phyloP scores from a whole-genome alignment of 2,888 invertebrate species.

The Melieria omissa region DNA sequence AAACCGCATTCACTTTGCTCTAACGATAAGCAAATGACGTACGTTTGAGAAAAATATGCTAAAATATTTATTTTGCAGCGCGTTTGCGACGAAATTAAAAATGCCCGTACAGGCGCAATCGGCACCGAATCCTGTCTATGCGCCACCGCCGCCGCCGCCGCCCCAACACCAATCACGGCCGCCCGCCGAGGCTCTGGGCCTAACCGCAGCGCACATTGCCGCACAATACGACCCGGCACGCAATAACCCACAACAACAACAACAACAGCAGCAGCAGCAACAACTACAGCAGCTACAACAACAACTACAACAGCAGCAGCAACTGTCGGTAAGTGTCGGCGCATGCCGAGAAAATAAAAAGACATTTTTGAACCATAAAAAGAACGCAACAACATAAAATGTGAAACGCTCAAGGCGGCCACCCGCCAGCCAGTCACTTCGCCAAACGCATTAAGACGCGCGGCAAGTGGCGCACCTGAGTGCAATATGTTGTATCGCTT shows the following conservation, averaged over 20 bases:
- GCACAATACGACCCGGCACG: conserved; percentile 63
- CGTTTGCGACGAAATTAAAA: conserved; percentile 34
- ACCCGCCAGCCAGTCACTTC: too few relatives aligned
- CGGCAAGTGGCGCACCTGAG: too few relatives aligned
- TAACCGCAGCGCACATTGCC: conserved; percentile 58
- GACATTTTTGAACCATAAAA: too few relatives aligned
- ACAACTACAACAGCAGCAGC: conserved; percentile 30
- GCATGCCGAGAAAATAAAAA: background rate
- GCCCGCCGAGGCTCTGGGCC: conserved; percentile 28
- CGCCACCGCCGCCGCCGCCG: conserved; percentile 40
- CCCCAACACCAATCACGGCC: conserved; percentile 37
- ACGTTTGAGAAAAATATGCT: too few relatives aligned
- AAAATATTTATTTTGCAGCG: conserved; percentile 7
- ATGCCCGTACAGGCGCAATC: conserved; percentile 48
- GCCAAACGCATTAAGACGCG: too few relatives aligned
- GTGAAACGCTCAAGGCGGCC: too few relatives aligned
- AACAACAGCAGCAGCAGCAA: conserved; percentile 45
- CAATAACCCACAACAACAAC: conserved; percentile 50
- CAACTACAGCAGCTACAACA: conserved; percentile 37
- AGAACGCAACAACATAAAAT: background rate
- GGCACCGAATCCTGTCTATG: conserved; percentile 58
- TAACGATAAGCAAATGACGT: too few relatives aligned
- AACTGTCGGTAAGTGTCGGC: conserved; percentile 24
- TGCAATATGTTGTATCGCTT: too few relatives aligned
- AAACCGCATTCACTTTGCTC: background rate